Evolutionary conservation across 2,888 invertebrate species (phyloP).

Genomic region (Hydrotaea diabolus): DNA sequence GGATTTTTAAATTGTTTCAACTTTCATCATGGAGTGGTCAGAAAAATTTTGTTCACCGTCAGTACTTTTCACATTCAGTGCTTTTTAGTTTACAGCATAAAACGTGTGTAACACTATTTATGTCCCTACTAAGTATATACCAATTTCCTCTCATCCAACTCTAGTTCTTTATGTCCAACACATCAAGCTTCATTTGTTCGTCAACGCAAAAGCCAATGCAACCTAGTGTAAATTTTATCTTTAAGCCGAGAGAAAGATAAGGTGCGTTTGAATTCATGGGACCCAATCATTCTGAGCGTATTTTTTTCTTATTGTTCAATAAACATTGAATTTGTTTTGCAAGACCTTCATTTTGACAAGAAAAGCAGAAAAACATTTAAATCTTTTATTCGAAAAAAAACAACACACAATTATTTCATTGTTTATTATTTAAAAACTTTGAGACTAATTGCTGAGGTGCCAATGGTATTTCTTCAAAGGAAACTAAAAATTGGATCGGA

Average conservation of each 20-base stretch:
- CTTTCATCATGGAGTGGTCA: too few species aligned
- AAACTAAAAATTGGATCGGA: conserved; percentile 13
- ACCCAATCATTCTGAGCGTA: conserved; percentile 43
- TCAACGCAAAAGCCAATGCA: too few species aligned
- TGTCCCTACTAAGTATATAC: too few species aligned
- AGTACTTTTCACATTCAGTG: too few species aligned
- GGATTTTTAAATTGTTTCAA: too few species aligned
- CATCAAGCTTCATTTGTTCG: too few species aligned
- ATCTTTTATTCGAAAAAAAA: conserved; percentile 31
- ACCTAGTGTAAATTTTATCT: too few species aligned
- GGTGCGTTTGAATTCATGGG: conserved; percentile 38
- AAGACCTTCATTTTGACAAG: conserved; percentile 53
- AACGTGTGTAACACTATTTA: too few species aligned
- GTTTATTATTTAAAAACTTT: conserved; percentile 62
- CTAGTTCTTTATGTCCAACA: too few species aligned
- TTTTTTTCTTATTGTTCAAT: conserved; percentile 6
- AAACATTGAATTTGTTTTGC: conserved; percentile 51
- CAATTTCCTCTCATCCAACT: too few species aligned
- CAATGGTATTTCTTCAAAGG: conserved; percentile 39
- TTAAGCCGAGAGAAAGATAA: background rate
- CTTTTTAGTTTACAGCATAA: too few species aligned
- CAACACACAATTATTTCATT: conserved; percentile 19
- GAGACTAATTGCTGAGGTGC: conserved; percentile 67
- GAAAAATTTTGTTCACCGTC: too few species aligned
- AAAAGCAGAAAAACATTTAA: conserved; percentile 39